Percentiles rank a stretch among this genome's conserved stretches.
Evolutionary conservation across 2,113 vertebrate genomes (phyloP).

Genomic region (Apodemus sylvaticus): DNA sequence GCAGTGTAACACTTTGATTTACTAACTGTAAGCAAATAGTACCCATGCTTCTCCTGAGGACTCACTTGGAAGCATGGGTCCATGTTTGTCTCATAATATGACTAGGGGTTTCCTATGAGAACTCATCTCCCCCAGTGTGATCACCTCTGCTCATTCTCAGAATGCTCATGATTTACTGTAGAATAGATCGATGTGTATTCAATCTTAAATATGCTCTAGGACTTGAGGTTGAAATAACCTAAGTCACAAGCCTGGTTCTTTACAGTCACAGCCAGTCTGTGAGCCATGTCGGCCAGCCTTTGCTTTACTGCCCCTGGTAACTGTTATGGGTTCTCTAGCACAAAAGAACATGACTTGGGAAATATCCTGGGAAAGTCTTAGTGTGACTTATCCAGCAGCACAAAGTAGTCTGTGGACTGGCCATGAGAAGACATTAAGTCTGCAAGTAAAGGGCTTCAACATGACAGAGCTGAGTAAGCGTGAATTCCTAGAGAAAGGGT

Average conservation of each 20-base stretch:
- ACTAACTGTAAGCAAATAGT: neutral
- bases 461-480: neutral
- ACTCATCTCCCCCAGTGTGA: fast-evolving
- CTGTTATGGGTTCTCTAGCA: neutral
- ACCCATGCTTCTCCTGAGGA: neutral
- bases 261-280: neutral
- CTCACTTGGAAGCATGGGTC: neutral
- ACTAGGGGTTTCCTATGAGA: neutral
- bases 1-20: neutral
- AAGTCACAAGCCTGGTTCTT: too few species aligned
- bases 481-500: neutral
- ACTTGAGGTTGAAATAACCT: neutral
- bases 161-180: neutral
- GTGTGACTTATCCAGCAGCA: too few species aligned
- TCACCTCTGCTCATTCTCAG: neutral
- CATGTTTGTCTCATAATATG: neutral
- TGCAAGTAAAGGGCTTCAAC: neutral
- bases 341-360: neutral
- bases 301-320: neutral
- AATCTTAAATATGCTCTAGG: neutral
- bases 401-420: neutral
- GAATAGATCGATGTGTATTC: neutral
- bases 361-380: neutral
- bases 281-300: neutral
- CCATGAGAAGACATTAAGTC: neutral